A percentile compares a stretch with the other conserved stretches of the same genome.
phyloP scores from a whole-genome alignment of 2,888 invertebrate species.

The Drosophila emarginata region DNA sequence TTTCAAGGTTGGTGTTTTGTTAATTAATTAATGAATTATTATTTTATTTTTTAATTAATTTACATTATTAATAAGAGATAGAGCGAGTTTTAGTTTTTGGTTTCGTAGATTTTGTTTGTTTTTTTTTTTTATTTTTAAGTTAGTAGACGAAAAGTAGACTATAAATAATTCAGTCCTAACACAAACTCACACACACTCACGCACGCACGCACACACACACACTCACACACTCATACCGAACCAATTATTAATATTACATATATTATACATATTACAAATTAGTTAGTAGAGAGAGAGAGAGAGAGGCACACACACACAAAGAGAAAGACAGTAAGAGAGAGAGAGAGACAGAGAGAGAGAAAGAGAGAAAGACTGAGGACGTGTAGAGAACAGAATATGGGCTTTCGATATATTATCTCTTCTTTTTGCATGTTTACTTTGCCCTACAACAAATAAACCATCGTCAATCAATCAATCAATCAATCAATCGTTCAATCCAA shows the following conservation, averaged over 20 bases:
- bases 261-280: not conserved
- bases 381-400: not conserved
- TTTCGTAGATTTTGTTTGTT: not conserved
- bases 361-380: not conserved
- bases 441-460: slow-evolving; percentile 31
- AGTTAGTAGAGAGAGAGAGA: not conserved
- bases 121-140: not conserved
- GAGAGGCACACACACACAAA: not conserved
- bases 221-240: slow-evolving; percentile 24
- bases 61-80: not conserved
- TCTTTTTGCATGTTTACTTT: slow-evolving; percentile 27
- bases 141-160: not conserved
- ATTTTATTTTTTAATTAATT: not conserved
- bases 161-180: not conserved
- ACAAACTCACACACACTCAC: slow-evolving; percentile 30
- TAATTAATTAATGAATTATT: not conserved
- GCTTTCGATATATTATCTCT: not conserved
- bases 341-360: not conserved
- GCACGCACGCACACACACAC: slow-evolving; percentile 23
- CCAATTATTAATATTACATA: slow-evolving; percentile 1
- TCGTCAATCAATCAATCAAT: slow-evolving; percentile 38
- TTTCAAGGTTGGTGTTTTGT: not conserved
- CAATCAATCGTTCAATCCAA: slow-evolving; percentile 8
- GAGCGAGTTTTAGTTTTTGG: not conserved
- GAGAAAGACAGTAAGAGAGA: not conserved